These are phyloP conservation scores for Brienomyrus brachyistius DNA, from an alignment of 2,113 vertebrate species.

Conservation along the genomic window DNA sequence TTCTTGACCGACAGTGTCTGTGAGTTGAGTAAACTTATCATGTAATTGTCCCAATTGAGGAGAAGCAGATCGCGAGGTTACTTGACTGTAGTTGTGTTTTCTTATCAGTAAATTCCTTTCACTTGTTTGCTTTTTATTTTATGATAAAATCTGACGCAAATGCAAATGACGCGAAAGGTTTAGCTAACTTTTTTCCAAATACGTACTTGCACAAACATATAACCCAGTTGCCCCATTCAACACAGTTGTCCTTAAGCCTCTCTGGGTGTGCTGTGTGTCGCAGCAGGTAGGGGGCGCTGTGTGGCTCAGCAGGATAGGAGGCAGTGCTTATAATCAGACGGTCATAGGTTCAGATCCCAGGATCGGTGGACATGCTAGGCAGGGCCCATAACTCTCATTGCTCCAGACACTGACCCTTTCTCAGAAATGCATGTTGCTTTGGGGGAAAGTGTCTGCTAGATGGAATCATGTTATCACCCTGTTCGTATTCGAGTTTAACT, in stretches of 20 bases:
- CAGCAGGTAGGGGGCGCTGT: no score
- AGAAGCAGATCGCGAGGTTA: neutral
- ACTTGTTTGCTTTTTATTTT: neutral
- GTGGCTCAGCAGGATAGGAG: neutral
- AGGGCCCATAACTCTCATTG: neutral
- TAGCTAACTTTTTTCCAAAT: neutral
- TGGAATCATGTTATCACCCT: no score
- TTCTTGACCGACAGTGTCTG: neutral
- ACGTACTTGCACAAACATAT: neutral
- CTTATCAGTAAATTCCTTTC: neutral
- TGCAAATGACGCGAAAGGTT: neutral
- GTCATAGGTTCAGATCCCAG: neutral
- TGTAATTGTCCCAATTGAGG: neutral
- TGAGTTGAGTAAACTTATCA: conserved; percentile 5
- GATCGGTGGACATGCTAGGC: neutral
- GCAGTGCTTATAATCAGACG: neutral
- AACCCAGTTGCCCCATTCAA: neutral
- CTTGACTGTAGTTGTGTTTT: neutral
- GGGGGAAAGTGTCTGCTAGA: no score
- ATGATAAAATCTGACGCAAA: neutral
- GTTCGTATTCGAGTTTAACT: no score
- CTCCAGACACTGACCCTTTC: neutral
- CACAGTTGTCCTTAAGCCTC: neutral
- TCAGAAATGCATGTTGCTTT: neutral
- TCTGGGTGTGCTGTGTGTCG: neutral